Base-by-base conservation (phyloP, 2,113 vertebrate genomes). In the Pipa parva region DNA sequence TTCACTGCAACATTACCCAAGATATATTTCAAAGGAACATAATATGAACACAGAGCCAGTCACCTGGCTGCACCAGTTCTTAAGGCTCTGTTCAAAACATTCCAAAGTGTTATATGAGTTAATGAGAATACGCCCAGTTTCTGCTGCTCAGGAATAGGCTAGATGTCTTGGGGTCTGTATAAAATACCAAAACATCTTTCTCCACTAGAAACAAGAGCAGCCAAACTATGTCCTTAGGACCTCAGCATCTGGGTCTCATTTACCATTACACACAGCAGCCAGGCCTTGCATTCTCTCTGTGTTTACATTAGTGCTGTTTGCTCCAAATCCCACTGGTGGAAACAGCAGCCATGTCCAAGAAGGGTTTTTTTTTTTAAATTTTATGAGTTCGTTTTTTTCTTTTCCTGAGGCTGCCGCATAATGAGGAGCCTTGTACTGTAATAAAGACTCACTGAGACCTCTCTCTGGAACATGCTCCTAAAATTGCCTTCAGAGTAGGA, bases 281-380 rank as follows among this genome's bases (percentile, higher is more conserved):
- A 69, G 48, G 33, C 31, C 29, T 26, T 69, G 65, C 65, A 69
- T 69, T 69, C 65, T 57, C 65, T 22, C 37, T 51, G 21, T 69
- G 65, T 69, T 69, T 69, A 69, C 65, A 69, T 69, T 69, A 69
- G 31, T 42, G 31, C 57, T 69, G 65, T 69, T 69, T 69, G 57
- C 65, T 69, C 48, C 65, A 69, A 69, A 69, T 69, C 65, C 65
- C 65, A 69, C 56, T 60, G 48, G 65, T 57, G 65, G 65, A 69
- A 69, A 69, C 57, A 69, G 57, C 56, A 59, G 57, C 65, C 57
- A 57, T 69, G 18, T 69, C 56, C 65, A 69, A 60, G 49, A 22
- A 60, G 57, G 12, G 3, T 22, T 58, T 68, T 66, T 67, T 42
- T 39, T 13, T n/a, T n/a, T n/a, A n/a, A n/a, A n/a, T n/a, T n/a